Conservation (phyloP, 1,140 invertebrate species). For the Delia radicum region DNA sequence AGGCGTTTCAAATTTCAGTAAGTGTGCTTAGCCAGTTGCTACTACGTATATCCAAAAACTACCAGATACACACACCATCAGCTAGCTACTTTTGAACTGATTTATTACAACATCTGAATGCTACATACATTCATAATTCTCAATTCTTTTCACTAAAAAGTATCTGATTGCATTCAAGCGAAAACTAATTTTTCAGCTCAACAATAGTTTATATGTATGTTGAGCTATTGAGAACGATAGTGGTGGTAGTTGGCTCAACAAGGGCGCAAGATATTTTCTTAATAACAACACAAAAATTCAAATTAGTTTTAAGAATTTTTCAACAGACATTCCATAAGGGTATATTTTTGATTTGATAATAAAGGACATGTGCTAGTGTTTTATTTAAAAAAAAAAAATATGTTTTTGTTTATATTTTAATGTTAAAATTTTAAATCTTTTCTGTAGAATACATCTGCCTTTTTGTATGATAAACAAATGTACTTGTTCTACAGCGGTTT, state of each 20-base stretch:
- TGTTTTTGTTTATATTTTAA: neutral
- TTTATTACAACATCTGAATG: slow-evolving; percentile 24
- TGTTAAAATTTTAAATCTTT: neutral
- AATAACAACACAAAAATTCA: neutral
- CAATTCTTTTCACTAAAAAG: slow-evolving; percentile 27
- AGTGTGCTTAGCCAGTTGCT: neutral
- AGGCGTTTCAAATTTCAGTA: slow-evolving; percentile 19
- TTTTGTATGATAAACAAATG: neutral
- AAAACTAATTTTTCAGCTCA: slow-evolving; percentile 27
- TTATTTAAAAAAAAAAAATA: neutral
- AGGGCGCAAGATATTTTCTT: neutral
- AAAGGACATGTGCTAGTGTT: neutral
- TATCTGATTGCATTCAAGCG: slow-evolving; percentile 45
- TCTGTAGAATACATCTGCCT: neutral
- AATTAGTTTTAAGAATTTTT: slow-evolving; percentile 7
- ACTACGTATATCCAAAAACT: neutral
- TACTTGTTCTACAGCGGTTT: neutral
- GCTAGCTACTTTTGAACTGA: slow-evolving; percentile 13
- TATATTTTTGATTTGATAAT: neutral
- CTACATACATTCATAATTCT: neutral
- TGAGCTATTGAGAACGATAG: neutral
- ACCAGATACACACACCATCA: neutral
- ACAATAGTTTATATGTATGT: neutral
- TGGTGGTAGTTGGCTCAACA: neutral
- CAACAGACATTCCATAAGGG: neutral